Base-by-base conservation (phyloP, 2,888 invertebrate genomes). In the Lepidochrysops patricia region DNA sequence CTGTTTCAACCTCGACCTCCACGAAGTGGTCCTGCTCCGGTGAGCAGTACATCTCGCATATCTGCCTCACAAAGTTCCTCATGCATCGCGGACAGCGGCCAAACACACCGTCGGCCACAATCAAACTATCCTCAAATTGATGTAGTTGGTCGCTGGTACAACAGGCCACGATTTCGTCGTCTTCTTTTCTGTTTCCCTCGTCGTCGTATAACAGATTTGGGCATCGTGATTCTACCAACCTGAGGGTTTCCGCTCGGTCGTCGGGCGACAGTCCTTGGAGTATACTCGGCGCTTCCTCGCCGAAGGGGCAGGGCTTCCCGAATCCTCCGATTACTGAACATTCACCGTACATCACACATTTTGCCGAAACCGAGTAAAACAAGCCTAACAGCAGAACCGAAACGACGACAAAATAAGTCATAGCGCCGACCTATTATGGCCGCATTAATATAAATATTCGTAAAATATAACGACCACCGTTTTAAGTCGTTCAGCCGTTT, bases 41-140 rank as follows among this genome's bases (percentile, higher is more conserved):
- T 2, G 92, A 90, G 78, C 98, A 98, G 4, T 95, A 94, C 80
- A 96, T 90, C 66, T 94, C 92, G 75, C 98, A 98, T 67, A 95
- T 93, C 43, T 94, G 90, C 52, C 91, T 88, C 6, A 92, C 90
- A 68, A 97, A 92, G 76, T 98, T 98, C 62, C 90, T 84, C 1
- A 91, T 79, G 73, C 98, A 98, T 0, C 94, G 92, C 0, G 96
- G 95, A 75, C 98, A 98, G 48, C 97, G 90, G 2, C 92, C 91
- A 25, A 96, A 92, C 0, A 97, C 79, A 58, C 91, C 90, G 50
- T 92, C 92, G 0, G 95, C 94, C 63, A 93, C 80, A 1, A 76
- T 66, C 65, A 96, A 83, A 50, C 90, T 91, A 0, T 73, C 63
- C 0, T 90, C 78, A 87, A 94, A 90, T 1, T 75, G 76, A 0